Evolutionary conservation across 1,140 invertebrate genomes (phyloP).

Genomic region (Potamilus streckersoni): DNA sequence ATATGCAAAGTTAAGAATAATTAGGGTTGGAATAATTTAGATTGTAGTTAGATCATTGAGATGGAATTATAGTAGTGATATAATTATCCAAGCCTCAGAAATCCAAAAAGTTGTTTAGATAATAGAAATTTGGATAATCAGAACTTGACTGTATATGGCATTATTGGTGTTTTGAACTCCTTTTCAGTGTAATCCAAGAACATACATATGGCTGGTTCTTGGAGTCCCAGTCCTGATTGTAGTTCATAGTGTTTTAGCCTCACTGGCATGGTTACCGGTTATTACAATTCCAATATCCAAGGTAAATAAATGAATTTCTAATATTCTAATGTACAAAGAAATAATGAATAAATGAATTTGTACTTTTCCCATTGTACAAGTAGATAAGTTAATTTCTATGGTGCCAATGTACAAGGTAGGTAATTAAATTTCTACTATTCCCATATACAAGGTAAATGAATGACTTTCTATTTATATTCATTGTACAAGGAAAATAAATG

Average conservation of each 20-base stretch:
- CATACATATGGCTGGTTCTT: constrained; percentile 57
- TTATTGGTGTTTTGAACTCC: too few relatives aligned
- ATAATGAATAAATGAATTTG: neutral
- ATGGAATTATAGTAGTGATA: too few relatives aligned
- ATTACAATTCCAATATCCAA: constrained; percentile 59
- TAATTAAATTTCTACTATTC: constrained; percentile 39
- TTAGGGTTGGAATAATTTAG: too few relatives aligned
- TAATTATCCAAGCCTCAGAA: too few relatives aligned
- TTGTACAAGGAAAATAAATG: neutral
- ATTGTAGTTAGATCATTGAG: too few relatives aligned
- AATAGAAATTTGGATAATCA: too few relatives aligned
- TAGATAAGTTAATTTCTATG: too few relatives aligned
- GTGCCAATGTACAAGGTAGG: too few relatives aligned
- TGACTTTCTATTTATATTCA: neutral
- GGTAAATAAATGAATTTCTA: constrained; percentile 33
- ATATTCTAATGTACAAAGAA: neutral
- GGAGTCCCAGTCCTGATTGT: constrained; percentile 50
- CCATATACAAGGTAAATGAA: constrained; percentile 54
- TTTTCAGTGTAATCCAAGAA: constrained; percentile 37
- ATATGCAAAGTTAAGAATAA: too few relatives aligned
- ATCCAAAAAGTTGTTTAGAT: too few relatives aligned
- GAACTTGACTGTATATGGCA: too few relatives aligned
- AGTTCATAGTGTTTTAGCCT: constrained; percentile 43
- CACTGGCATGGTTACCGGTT: constrained; percentile 56
- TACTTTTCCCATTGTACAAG: too few relatives aligned